Percentiles rank a stretch among this genome's conserved stretches.
Evolutionary conservation across 2,888 invertebrate species (phyloP).

Genomic region (Desoria tigrina): DNA sequence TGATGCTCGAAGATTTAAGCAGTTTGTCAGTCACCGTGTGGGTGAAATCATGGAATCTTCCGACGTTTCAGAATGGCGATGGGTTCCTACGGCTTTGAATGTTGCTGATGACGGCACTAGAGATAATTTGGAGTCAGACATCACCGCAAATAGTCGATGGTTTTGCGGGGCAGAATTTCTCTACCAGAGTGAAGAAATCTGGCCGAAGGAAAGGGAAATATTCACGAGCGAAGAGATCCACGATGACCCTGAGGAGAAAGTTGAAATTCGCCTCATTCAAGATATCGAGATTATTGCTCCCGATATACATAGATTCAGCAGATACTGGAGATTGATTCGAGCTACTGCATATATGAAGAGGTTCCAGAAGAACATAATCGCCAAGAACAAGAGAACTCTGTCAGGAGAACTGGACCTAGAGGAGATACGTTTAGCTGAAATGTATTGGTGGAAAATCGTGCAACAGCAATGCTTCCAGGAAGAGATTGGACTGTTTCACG

Average conservation of each 20-base stretch:
- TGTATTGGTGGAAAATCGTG: too few species aligned
- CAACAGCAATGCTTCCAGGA: too few species aligned
- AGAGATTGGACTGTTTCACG: too few species aligned
- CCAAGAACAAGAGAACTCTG: too few species aligned
- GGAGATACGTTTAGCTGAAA: too few species aligned
- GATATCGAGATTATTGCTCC: neutral
- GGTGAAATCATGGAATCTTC: conserved; percentile 33
- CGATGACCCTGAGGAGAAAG: neutral
- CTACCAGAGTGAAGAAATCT: conserved; percentile 8
- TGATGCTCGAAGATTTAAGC: conserved; percentile 27
- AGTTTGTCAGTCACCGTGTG: conserved; percentile 36
- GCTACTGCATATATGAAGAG: neutral
- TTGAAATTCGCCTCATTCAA: neutral
- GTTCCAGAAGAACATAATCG: too few species aligned
- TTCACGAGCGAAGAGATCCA: neutral
- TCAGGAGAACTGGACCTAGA: too few species aligned
- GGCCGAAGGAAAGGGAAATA: conserved; percentile 32
- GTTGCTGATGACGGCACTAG: conserved; percentile 44
- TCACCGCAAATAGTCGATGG: conserved; percentile 32
- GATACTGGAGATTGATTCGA: neutral
- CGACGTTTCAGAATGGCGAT: conserved; percentile 26
- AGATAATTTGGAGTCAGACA: conserved; percentile 16
- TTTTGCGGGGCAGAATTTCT: conserved; percentile 45
- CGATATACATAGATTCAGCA: too few species aligned
- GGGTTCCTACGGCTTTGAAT: conserved; percentile 43